These are phyloP conservation scores for Bicyclus anynana DNA, from an alignment of 1,140 invertebrate species.

Conservation along the genomic window DNA sequence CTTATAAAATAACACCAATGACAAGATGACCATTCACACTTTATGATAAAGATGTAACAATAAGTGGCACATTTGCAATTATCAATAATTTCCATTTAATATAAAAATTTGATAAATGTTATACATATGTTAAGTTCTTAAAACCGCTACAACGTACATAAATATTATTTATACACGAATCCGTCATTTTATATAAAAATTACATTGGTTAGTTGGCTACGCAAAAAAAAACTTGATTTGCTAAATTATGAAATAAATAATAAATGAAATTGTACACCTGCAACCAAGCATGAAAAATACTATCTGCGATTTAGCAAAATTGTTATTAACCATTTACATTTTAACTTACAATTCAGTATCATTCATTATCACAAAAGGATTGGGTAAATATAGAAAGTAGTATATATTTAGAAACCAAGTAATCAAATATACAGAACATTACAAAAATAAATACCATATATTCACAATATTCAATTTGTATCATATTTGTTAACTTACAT, in stretches of 20 bases:
- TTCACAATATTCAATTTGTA: background rate
- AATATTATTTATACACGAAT: background rate
- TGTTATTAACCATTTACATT: no score
- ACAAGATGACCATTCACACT: background rate
- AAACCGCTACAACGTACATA: background rate
- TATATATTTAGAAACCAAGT: background rate
- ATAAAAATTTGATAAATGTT: background rate
- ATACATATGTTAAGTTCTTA: background rate
- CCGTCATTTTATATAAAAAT: no score
- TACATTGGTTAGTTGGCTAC: no score
- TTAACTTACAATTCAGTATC: no score
- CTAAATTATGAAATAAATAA: no score
- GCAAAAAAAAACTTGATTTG: no score
- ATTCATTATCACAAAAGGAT: no score
- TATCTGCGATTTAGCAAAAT: no score
- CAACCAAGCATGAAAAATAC: no score
- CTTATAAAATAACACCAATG: background rate
- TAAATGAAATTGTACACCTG: no score
- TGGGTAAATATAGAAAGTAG: no score
- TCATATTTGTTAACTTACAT: background rate
- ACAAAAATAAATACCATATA: background rate
- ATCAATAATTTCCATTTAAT: background rate
- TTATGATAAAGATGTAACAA: background rate
- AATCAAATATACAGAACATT: background rate
- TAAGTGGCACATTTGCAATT: slow-evolving; percentile 2